Conservation (phyloP, 2,888 invertebrate genomes). For the Yponomeuta cagnagella region DNA sequence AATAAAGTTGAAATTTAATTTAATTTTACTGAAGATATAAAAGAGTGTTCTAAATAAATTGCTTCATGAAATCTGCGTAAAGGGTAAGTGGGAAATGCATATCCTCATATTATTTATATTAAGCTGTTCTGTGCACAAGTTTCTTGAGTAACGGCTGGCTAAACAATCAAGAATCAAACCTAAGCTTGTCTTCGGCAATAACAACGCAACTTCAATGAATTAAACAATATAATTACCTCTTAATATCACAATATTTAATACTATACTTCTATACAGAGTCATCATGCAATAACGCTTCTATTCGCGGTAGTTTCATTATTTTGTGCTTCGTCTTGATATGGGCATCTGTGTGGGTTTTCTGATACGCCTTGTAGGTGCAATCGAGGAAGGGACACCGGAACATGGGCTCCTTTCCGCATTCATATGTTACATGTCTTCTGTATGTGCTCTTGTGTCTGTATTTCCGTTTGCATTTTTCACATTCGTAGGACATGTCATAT, state of each 20-base stretch:
- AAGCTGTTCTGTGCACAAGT: too few relatives aligned
- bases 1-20: too few relatives aligned
- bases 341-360: conserved; percentile 70
- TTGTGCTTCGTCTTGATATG: conserved; percentile 72
- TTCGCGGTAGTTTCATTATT: conserved; percentile 38
- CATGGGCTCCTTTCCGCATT: conserved; percentile 78
- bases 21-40: too few relatives aligned
- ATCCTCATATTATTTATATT: too few relatives aligned
- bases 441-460: conserved; percentile 85
- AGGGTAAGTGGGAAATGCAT: too few relatives aligned
- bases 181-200: neutral
- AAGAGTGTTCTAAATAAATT: too few relatives aligned
- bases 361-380: conserved; percentile 69
- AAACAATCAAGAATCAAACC: too few relatives aligned
- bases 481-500: conserved; percentile 67
- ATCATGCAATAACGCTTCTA: conserved; percentile 51
- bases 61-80: too few relatives aligned
- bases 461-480: conserved; percentile 81
- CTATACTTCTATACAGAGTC: neutral
- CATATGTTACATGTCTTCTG: conserved; percentile 80
- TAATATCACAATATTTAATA: conserved; percentile 58
- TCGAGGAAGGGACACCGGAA: conserved; percentile 67
- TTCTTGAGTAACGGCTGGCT: too few relatives aligned
- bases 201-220: neutral
- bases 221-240: conserved; percentile 25